Percentiles rank a stretch among this genome's conserved stretches.
Evolutionary conservation across 2,797 vertebrate genomes (phyloP).

Genomic region (Sandelia bainsii): DNA sequence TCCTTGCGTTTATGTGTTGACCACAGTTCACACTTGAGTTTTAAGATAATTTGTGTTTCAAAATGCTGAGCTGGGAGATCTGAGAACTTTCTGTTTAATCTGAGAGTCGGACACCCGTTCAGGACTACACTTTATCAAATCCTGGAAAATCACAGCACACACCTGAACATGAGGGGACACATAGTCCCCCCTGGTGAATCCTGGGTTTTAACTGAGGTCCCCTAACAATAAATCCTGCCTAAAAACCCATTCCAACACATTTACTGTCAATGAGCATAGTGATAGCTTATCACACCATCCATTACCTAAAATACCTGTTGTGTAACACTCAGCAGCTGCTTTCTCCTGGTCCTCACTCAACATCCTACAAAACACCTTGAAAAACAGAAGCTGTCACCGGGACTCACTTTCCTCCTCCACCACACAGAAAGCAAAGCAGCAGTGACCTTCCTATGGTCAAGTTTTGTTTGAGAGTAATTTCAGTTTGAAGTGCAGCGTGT

Average conservation of each 20-base stretch:
- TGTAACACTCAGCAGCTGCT: neutral
- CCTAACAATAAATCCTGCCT: neutral
- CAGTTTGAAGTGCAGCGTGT: too few species aligned
- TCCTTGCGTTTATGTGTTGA: conserved; percentile 19
- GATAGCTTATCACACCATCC: neutral
- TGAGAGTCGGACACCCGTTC: conserved; percentile 21
- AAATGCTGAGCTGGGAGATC: conserved; percentile 1
- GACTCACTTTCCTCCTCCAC: neutral
- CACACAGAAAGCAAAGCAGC: neutral
- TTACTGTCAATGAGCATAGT: neutral
- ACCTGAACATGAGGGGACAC: conserved; percentile 14
- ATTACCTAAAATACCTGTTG: neutral
- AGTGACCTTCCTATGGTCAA: neutral
- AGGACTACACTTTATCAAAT: neutral
- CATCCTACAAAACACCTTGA: neutral
- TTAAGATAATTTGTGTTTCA: conserved; percentile 27
- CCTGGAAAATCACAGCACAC: neutral
- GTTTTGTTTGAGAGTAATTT: too few species aligned
- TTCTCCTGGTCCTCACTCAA: neutral
- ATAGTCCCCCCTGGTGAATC: neutral
- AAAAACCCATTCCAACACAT: too few species aligned
- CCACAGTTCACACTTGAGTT: conserved; percentile 27
- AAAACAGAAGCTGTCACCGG: neutral
- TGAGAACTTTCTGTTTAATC: conserved; percentile 2
- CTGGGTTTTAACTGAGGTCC: neutral